A percentile compares a stretch with the other conserved stretches of the same genome.
Evolutionary conservation across 2,113 vertebrate genomes (phyloP).

Genomic region (Dasypus novemcinctus): DNA sequence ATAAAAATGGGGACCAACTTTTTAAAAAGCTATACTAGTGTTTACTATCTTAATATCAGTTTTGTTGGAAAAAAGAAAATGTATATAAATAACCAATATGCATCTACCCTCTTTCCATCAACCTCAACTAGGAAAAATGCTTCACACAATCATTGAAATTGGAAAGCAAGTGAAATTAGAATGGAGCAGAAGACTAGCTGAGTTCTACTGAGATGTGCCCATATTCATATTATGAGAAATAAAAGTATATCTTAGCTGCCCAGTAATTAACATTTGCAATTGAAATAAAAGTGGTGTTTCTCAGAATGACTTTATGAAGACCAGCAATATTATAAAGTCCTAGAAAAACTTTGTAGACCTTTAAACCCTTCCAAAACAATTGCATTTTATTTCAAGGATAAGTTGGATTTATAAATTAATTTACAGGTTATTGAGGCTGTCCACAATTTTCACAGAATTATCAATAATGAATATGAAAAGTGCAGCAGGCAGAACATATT

Average conservation of each 20-base stretch:
- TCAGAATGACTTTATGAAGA: conserved; percentile 60
- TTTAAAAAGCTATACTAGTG: not conserved
- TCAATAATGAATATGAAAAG: conserved; percentile 37
- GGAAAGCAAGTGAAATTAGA: conserved; percentile 16
- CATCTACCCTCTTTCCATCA: not conserved
- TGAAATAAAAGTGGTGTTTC: conserved; percentile 62
- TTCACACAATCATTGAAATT: not conserved
- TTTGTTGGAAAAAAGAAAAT: not conserved
- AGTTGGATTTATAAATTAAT: conserved; percentile 53
- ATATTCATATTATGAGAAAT: conserved; percentile 52
- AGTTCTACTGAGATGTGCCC: conserved; percentile 14
- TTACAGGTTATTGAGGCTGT: conserved; percentile 25
- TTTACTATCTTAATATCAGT: not conserved
- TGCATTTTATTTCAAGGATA: not conserved
- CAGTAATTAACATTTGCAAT: conserved; percentile 69
- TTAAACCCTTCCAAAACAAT: not conserved
- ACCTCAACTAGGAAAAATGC: not conserved
- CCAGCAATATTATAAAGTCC: not conserved
- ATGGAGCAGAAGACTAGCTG: not conserved
- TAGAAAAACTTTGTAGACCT: not conserved
- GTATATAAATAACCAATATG: not conserved
- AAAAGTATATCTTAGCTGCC: conserved; percentile 42
- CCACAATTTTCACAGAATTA: conserved; percentile 36
- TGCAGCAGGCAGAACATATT: not conserved
- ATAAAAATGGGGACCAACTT: not conserved